These are phyloP conservation scores for Camelus dromedarius DNA, from an alignment of 2,113 vertebrate genomes.

Conservation along the genomic window DNA sequence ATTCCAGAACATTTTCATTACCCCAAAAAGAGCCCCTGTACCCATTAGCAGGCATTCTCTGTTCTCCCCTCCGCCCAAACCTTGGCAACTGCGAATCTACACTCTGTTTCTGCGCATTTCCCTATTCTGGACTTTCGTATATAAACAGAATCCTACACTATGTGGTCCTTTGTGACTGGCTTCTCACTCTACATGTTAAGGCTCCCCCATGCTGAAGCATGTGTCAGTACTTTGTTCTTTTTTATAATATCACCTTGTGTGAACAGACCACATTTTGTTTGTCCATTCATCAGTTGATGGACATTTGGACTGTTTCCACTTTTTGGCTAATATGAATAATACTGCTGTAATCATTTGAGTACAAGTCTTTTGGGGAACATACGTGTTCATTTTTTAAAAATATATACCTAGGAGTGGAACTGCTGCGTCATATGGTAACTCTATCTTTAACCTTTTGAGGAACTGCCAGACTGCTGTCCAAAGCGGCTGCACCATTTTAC, in stretches of 20 bases:
- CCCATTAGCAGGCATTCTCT: not conserved
- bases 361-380: not conserved
- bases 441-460: not conserved
- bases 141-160: not conserved
- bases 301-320: not conserved
- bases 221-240: not conserved
- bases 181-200: not conserved
- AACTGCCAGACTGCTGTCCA: not conserved
- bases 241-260: too few relatives aligned
- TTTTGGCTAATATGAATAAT: not conserved
- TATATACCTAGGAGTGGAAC: not conserved
- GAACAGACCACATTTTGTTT: too few relatives aligned
- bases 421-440: not conserved
- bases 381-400: not conserved
- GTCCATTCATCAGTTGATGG: not conserved
- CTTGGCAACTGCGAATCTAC: not conserved
- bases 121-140: not conserved
- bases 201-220: not conserved
- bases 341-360: rapidly evolving
- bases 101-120: not conserved
- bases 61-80: not conserved
- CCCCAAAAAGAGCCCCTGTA: not conserved
- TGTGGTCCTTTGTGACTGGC: not conserved
- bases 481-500: not conserved
- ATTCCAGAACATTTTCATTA: not conserved